Evolutionary conservation across 2,113 vertebrate species (phyloP).

Genomic region (Columba livia): DNA sequence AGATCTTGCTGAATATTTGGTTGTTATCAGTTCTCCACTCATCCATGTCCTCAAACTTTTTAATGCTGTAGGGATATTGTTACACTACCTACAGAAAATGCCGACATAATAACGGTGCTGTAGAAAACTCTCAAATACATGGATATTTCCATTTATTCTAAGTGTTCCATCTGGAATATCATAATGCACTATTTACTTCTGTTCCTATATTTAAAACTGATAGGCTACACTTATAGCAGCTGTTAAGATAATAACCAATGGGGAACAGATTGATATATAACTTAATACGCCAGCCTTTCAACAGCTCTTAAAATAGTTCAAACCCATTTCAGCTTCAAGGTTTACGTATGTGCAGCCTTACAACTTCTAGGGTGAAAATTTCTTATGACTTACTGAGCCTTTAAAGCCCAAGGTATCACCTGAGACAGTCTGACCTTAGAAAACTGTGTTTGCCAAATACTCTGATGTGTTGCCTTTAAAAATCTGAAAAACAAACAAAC

Average conservation of each 20-base stretch:
- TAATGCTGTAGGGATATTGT: background rate
- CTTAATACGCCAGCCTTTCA: constrained; percentile 14
- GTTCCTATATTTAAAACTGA: constrained; percentile 49
- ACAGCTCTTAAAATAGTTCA: constrained; percentile 38
- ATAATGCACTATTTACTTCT: constrained; percentile 42
- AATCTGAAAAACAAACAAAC: background rate
- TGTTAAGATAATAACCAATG: constrained; percentile 46
- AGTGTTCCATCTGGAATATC: constrained; percentile 55
- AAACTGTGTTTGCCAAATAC: background rate
- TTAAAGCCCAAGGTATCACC: background rate
- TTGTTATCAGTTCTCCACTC: background rate
- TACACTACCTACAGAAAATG: constrained; percentile 14
- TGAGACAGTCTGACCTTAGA: background rate
- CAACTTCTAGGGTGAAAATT: background rate
- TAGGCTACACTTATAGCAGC: constrained; percentile 50
- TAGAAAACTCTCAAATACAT: constrained; percentile 15
- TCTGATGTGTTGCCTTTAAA: background rate
- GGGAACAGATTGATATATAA: constrained; percentile 19
- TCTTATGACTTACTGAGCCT: background rate
- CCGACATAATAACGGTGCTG: background rate
- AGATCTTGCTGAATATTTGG: background rate
- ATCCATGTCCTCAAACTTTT: background rate
- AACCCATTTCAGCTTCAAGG: background rate
- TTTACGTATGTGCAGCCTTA: background rate
- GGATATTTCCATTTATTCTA: constrained; percentile 48